phyloP scores from a whole-genome alignment of 2,113 vertebrate genomes.

The Saguinus midas region DNA sequence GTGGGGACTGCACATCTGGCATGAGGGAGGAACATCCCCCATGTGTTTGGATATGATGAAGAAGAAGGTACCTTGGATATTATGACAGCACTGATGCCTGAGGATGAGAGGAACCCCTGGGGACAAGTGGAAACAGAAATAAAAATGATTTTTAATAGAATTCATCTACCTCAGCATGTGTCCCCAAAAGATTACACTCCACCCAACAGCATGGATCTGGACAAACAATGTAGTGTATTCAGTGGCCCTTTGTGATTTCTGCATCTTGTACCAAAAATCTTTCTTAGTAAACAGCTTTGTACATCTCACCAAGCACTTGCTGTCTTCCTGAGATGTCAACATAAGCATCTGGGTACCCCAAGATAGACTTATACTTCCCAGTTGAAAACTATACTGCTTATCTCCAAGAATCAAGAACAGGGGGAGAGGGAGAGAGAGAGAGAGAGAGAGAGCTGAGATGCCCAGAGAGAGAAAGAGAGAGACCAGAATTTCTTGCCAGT shows the following conservation, averaged over 20 bases:
- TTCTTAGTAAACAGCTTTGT: conserved; percentile 30
- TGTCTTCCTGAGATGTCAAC: conserved; percentile 44
- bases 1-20: neutral
- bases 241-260: neutral
- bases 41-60: neutral
- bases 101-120: neutral
- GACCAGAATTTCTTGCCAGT: neutral
- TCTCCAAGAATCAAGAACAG: neutral
- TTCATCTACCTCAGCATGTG: neutral
- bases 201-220: neutral
- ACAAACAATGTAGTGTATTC: neutral
- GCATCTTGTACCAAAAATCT: neutral
- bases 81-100: neutral
- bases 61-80: neutral
- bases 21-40: neutral
- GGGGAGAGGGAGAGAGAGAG: too few relatives aligned
- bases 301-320: neutral
- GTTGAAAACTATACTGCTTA: neutral
- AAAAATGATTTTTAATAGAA: neutral
- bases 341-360: neutral
- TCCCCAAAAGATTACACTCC: neutral
- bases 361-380: conserved; percentile 19
- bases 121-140: neutral
- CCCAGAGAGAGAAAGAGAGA: neutral
- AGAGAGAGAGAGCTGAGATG: neutral